Conservation (phyloP, 2,888 invertebrate species). For the Agonum fuliginosum region DNA sequence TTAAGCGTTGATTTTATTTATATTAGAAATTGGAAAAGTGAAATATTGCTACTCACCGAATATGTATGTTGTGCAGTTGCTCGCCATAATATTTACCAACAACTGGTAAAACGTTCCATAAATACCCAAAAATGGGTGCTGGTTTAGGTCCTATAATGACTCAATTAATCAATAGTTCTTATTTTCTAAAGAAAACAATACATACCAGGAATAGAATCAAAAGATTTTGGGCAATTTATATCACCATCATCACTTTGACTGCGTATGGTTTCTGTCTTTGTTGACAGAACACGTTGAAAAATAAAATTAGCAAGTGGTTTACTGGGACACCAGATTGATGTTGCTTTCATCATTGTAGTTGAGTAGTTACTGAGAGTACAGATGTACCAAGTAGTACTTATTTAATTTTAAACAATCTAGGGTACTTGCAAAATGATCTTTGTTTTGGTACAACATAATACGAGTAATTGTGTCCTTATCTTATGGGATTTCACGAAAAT, state of each 20-base stretch:
- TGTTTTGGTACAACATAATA: not conserved
- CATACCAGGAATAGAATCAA: slow-evolving; percentile 1
- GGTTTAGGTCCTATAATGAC: slow-evolving; percentile 67
- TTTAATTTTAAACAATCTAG: too few relatives aligned
- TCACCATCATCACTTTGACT: not conserved
- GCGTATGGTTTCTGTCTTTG: not conserved
- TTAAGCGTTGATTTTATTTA: too few relatives aligned
- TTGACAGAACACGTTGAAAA: slow-evolving; percentile 13
- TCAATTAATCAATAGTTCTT: too few relatives aligned
- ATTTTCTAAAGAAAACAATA: too few relatives aligned
- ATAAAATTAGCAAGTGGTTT: not conserved
- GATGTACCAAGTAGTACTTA: too few relatives aligned
- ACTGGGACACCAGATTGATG: too few relatives aligned
- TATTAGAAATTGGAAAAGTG: too few relatives aligned
- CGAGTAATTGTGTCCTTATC: not conserved
- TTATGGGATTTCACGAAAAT: not conserved
- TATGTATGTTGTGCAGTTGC: slow-evolving; percentile 61
- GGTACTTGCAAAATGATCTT: too few relatives aligned
- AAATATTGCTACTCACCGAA: not conserved
- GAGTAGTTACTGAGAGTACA: too few relatives aligned
- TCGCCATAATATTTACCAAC: slow-evolving; percentile 65
- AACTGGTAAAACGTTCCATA: slow-evolving; percentile 66
- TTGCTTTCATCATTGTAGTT: too few relatives aligned
- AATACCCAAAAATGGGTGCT: slow-evolving; percentile 66
- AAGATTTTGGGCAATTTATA: not conserved